Conservation (phyloP, 2,113 vertebrate genomes). For the Ptilorrhoa leucosticta region DNA sequence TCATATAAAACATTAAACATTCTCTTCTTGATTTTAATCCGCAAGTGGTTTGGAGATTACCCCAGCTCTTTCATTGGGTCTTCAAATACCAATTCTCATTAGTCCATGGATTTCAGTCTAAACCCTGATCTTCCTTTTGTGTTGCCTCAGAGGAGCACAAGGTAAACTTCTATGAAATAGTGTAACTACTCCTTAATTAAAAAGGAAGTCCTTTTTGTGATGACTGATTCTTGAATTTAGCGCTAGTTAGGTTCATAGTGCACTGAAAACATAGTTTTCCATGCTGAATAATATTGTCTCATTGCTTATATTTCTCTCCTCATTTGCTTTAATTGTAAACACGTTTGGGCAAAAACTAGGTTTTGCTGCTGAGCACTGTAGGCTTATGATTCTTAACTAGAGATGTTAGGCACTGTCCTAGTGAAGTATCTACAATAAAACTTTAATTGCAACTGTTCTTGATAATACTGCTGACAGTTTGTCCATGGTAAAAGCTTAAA, state of each 20-base stretch:
- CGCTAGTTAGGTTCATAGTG: background rate
- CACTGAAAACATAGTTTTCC: background rate
- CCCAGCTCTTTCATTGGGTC: background rate
- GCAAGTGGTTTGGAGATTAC: background rate
- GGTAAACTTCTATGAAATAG: background rate
- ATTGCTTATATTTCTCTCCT: background rate
- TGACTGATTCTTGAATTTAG: background rate
- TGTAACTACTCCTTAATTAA: background rate
- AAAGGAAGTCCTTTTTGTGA: background rate
- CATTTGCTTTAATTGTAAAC: background rate
- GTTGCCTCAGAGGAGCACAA: background rate
- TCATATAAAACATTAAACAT: background rate
- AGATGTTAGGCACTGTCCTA: background rate
- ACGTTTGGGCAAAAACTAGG: background rate
- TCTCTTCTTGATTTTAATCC: background rate
- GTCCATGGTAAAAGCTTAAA: background rate
- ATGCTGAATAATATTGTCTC: background rate
- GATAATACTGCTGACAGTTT: background rate
- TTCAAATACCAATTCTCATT: background rate
- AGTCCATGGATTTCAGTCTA: background rate
- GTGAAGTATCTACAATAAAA: background rate
- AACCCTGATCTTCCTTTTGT: background rate
- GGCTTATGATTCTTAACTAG: background rate
- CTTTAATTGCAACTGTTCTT: background rate
- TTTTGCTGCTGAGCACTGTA: background rate